phyloP scores from a whole-genome alignment of 2,797 vertebrate species.

The Uromys caudimaculatus region DNA sequence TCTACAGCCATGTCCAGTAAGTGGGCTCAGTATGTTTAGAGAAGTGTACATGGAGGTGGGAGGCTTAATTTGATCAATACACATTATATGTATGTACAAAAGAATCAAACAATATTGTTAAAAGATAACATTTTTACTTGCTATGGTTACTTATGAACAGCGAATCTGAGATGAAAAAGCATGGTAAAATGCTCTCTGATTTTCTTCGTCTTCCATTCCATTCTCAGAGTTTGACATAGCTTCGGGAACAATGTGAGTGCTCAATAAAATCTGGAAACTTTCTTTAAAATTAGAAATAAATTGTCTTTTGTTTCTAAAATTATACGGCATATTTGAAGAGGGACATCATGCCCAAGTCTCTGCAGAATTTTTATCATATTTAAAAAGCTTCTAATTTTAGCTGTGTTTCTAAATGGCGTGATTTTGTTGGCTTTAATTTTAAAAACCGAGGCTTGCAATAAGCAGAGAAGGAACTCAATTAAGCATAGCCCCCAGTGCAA shows the following conservation, averaged over 20 bases:
- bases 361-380: constrained; percentile 65
- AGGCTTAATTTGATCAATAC: neutral
- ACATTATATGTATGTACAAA: neutral
- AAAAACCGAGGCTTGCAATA: constrained; percentile 68
- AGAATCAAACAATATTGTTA: neutral
- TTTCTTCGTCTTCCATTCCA: neutral
- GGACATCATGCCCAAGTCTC: constrained; percentile 49
- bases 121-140: neutral
- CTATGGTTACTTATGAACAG: too few relatives aligned
- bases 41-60: neutral
- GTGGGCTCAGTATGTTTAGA: neutral
- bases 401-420: constrained; percentile 65
- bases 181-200: neutral
- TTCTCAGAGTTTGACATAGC: neutral
- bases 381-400: constrained; percentile 80
- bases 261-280: neutral
- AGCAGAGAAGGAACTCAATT: constrained; percentile 71
- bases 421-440: constrained; percentile 79
- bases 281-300: constrained; percentile 52
- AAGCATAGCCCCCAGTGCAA: constrained; percentile 74
- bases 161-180: neutral
- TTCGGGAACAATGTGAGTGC: constrained; percentile 5
- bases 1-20: neutral
- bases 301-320: constrained; percentile 67
- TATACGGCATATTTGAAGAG: constrained; percentile 32